Conservation (phyloP, 2,113 vertebrate species). For the Carettochelys insculpta region DNA sequence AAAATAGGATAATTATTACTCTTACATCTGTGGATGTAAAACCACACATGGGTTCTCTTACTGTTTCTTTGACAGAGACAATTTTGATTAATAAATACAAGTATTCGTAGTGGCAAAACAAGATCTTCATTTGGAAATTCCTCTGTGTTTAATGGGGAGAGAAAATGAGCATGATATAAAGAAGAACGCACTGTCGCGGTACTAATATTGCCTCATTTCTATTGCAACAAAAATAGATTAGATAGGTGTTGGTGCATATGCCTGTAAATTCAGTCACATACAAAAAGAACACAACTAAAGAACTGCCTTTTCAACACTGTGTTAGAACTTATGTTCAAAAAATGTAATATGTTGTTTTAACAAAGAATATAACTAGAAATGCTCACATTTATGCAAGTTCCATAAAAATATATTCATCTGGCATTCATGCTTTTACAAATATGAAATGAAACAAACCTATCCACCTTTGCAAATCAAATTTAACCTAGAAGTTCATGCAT, state of each 20-base stretch:
- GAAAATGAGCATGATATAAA: neutral
- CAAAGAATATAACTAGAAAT: neutral
- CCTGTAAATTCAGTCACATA: neutral
- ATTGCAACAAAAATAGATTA: neutral
- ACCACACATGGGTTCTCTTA: neutral
- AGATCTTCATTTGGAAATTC: neutral
- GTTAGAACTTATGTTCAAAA: accelerated
- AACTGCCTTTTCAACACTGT: neutral
- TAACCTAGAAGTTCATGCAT: neutral
- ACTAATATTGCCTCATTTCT: neutral
- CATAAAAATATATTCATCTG: neutral
- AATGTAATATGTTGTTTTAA: neutral
- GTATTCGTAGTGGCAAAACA: neutral
- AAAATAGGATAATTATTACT: neutral
- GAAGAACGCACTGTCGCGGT: neutral
- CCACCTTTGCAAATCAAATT: neutral
- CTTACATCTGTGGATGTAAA: neutral
- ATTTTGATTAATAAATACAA: slow-evolving; percentile 6
- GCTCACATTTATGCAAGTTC: neutral
- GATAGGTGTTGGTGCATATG: neutral
- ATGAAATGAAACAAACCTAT: neutral
- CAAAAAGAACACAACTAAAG: neutral
- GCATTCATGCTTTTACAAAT: neutral
- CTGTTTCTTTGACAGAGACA: neutral
- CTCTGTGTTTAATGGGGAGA: neutral